Conservation (phyloP, 2,797 vertebrate species). For the Myripristis murdjan region DNA sequence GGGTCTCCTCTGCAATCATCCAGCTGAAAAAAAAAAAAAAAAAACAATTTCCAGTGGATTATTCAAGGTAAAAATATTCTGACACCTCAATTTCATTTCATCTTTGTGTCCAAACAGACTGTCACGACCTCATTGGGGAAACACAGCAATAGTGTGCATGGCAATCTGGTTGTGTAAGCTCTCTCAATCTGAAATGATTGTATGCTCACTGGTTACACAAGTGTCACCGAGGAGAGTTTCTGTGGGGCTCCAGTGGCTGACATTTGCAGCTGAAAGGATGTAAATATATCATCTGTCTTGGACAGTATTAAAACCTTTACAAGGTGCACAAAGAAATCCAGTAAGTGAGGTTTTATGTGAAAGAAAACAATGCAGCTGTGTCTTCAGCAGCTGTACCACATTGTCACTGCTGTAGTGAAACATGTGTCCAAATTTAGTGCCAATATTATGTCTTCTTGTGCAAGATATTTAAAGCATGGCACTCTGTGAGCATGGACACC, state of each 20-base stretch:
- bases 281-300: constrained; percentile 32
- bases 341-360: background rate
- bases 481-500: background rate
- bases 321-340: background rate
- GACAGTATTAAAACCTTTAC: constrained; percentile 19
- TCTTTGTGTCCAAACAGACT: constrained; percentile 16
- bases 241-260: constrained; percentile 26
- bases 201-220: constrained; percentile 34
- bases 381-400: constrained; percentile 8
- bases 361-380: background rate
- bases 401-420: background rate
- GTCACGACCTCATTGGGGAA: constrained; percentile 22
- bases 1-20: constrained; percentile 4
- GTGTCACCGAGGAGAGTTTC: constrained; percentile 34
- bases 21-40: no score
- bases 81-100: constrained; percentile 30
- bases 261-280: constrained; percentile 42
- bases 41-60: constrained; percentile 7
- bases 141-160: constrained; percentile 19
- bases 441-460: no score
- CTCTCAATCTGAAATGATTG: constrained; percentile 22
- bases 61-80: constrained; percentile 17
- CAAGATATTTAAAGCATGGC: background rate
- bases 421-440: background rate
- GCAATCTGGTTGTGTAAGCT: constrained; percentile 25